Evolutionary conservation across 2,113 vertebrate species (phyloP), one percentile per base, ranked within the genome.

Genomic region (Lepus europaeus): DNA sequence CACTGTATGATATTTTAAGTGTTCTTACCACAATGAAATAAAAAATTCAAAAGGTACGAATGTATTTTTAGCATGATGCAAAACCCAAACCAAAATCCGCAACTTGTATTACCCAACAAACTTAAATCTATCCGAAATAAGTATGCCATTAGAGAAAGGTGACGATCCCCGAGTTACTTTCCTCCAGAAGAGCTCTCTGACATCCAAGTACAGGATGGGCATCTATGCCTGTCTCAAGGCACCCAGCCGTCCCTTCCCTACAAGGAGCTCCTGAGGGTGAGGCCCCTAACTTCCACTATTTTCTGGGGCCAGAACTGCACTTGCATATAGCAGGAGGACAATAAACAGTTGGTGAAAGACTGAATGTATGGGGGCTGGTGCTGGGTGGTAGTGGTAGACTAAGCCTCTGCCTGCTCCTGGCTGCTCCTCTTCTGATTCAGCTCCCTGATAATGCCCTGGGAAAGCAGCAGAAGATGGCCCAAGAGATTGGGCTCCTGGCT

Each of bases 41-140:
- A 59, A 51, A 56, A 95, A 90, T 20, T 89, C 39, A 90, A 79
- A 77, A 87, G 25, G 77, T 1, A 88, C 4, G 11, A 39, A 78
- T 68, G 9, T 39, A 29, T 76, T 73, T 70, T 49, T 86, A 89
- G 45, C 5, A 8, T 17, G 45, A 59, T 31, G 68, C 20, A 56
- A 49, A n/a, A 7, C 19, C 45, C 2, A n/a, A 19, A 19, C 31
- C 27, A 31, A 72, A 33, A 33, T 3, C 53, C 5, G 7, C 17
- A 8, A 17, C 36, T 64, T 56, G 22, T 69, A 66, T 64, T 68
- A 95, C 6, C 29, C 82, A 90, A 36, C 22, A 39, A 90, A 31
- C 20, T 10, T 76, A 49, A 68, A 87, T 63, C 53, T 31, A 17
- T 33, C 14, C 87, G 36, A 95, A 89, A 29, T 53, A 86, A 80